A percentile compares a stretch with the other conserved stretches of the same genome.
phyloP scores from a whole-genome alignment of 2,888 invertebrate species.

The Thecophora atra region DNA sequence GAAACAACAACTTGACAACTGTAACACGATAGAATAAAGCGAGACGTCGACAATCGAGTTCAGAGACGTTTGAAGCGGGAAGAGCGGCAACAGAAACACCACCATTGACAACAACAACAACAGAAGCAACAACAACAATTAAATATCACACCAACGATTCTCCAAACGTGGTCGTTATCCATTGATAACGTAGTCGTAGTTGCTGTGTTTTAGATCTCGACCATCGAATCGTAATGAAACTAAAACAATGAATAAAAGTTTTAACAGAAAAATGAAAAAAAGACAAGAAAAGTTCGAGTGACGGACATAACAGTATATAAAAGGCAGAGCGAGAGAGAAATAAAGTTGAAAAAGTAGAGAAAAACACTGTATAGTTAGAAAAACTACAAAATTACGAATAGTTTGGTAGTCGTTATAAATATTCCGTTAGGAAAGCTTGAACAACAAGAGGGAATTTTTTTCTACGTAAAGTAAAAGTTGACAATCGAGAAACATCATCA shows the following conservation, averaged over 20 bases:
- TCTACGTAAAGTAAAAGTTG: constrained; percentile 47
- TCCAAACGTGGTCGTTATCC: neutral
- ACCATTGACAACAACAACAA: too few species aligned
- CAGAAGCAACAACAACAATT: constrained; percentile 29
- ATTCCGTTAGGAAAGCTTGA: constrained; percentile 17
- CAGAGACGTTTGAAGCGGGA: neutral
- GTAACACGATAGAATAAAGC: neutral
- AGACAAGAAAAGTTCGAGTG: neutral
- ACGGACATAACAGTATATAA: neutral
- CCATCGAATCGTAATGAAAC: neutral
- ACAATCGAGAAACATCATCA: constrained; percentile 42
- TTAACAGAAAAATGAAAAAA: neutral
- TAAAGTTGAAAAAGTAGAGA: neutral
- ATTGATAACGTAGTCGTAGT: neutral
- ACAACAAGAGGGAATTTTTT: constrained; percentile 20
- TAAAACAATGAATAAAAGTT: constrained; percentile 6
- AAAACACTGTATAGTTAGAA: neutral
- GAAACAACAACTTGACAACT: constrained; percentile 21
- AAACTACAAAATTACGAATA: constrained; percentile 26
- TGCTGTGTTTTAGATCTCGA: neutral
- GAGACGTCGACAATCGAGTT: neutral
- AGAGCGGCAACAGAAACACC: constrained; percentile 25
- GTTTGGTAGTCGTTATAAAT: constrained; percentile 27
- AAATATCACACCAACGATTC: constrained; percentile 29
- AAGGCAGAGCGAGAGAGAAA: neutral